A percentile compares a stretch with the other conserved stretches of the same genome.
phyloP scores from a whole-genome alignment of 2,888 invertebrate species.

The Thymelicus acteon region DNA sequence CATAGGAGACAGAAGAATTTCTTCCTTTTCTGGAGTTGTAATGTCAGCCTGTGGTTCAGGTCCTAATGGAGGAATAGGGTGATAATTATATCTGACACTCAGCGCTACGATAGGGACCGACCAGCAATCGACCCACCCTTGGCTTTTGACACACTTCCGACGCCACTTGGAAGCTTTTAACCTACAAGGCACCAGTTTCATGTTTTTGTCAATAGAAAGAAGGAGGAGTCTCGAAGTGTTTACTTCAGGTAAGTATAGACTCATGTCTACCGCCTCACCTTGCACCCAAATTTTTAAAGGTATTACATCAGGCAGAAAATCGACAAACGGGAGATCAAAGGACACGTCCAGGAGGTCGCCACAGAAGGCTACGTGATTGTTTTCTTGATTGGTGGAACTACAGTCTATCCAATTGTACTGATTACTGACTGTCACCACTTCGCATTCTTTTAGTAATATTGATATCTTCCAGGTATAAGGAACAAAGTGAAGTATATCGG shows the following conservation, averaged over 20 bases:
- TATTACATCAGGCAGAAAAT: slow-evolving; percentile 96
- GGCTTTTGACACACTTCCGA: slow-evolving; percentile 88
- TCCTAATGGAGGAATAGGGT: slow-evolving; percentile 95
- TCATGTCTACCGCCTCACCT: slow-evolving; percentile 96
- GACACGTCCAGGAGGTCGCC: slow-evolving; percentile 97
- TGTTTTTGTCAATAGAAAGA: slow-evolving; percentile 93
- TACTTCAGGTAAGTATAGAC: slow-evolving; percentile 95
- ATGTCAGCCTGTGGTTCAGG: slow-evolving; percentile 96
- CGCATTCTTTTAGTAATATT: slow-evolving; percentile 96
- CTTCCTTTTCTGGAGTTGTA: slow-evolving; percentile 97
- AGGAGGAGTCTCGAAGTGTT: slow-evolving; percentile 94
- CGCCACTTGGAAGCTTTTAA: slow-evolving; percentile 89
- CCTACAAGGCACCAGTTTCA: slow-evolving; percentile 90
- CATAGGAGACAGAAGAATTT: slow-evolving; percentile 95
- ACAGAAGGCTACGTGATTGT: slow-evolving; percentile 96
- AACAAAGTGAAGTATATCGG: slow-evolving; percentile 97
- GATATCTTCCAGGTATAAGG: slow-evolving; percentile 98
- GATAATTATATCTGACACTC: slow-evolving; percentile 95
- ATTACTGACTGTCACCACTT: slow-evolving; percentile 96
- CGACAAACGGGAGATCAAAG: slow-evolving; percentile 96
- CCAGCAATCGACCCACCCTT: slow-evolving; percentile 98
- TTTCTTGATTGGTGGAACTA: slow-evolving; percentile 97
- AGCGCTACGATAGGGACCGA: slow-evolving; percentile 97
- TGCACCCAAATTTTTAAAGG: slow-evolving; percentile 97
- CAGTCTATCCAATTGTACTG: slow-evolving; percentile 99